phyloP scores from a whole-genome alignment of 37 sponge, comb jelly and placozoan species.

The Chondrilla cf. caribensis region DNA sequence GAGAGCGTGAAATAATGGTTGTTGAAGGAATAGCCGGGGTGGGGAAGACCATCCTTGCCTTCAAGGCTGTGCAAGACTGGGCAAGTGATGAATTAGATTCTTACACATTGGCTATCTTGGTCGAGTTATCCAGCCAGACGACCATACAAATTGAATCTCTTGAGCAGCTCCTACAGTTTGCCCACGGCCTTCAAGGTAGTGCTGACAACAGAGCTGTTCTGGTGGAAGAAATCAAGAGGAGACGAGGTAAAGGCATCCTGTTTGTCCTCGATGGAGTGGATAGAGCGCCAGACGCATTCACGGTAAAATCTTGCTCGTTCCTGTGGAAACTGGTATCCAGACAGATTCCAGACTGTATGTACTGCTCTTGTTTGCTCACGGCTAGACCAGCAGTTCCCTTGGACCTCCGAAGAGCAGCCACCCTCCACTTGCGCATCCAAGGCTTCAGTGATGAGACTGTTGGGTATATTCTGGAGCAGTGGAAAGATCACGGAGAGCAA shows the following conservation, averaged over 20 bases:
- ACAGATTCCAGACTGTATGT: background rate
- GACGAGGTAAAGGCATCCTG: background rate
- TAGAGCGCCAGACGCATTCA: background rate
- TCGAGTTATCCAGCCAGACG: background rate
- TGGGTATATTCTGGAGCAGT: background rate
- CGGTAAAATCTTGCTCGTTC: background rate
- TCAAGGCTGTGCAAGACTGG: background rate
- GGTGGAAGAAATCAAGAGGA: background rate
- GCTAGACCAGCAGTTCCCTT: background rate
- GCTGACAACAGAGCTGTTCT: background rate
- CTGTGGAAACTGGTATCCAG: background rate
- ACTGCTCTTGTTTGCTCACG: background rate
- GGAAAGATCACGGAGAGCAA: background rate
- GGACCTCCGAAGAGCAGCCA: constrained; percentile 1
- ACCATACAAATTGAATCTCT: background rate
- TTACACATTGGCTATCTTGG: background rate
- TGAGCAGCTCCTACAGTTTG: background rate
- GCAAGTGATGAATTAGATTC: background rate
- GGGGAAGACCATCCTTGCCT: constrained; percentile 15
- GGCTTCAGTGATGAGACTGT: background rate
- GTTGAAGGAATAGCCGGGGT: constrained; percentile 31
- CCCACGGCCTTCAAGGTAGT: background rate
- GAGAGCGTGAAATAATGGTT: background rate
- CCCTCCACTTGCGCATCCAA: background rate
- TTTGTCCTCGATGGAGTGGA: constrained; percentile 17